Conservation (phyloP, 2,113 vertebrate species). For the Syngnathus floridae region DNA sequence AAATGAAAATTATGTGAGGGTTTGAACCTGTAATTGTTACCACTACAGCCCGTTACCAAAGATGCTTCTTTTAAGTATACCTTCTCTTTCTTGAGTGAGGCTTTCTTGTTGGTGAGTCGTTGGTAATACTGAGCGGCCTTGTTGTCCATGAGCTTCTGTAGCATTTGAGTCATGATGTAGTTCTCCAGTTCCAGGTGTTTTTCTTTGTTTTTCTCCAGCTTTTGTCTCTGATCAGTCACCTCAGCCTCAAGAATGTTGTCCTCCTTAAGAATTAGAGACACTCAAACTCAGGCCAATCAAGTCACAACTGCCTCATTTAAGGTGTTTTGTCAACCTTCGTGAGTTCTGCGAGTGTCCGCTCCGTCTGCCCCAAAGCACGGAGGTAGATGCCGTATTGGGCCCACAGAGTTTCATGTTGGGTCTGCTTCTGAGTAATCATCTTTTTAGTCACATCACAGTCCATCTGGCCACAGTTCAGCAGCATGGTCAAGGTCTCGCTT, state of each 20-base stretch:
- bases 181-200: constrained; percentile 65
- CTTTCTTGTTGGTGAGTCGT: constrained; percentile 64
- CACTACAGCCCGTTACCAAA: background rate
- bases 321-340: constrained; percentile 58
- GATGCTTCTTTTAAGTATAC: constrained; percentile 51
- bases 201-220: constrained; percentile 61
- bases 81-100: constrained; percentile 67
- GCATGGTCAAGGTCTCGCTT: constrained; percentile 77
- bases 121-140: constrained; percentile 76
- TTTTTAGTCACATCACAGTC: constrained; percentile 66
- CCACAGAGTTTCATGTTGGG: constrained; percentile 74
- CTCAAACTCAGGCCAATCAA: background rate
- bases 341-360: constrained; percentile 61
- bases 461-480: constrained; percentile 66
- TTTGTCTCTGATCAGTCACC: constrained; percentile 54
- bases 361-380: constrained; percentile 73
- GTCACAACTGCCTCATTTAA: background rate
- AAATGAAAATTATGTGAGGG: background rate
- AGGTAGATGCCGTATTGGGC: constrained; percentile 67
- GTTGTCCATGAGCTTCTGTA: constrained; percentile 76
- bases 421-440: constrained; percentile 68
- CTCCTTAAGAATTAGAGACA: constrained; percentile 64
- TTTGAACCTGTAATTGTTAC: background rate
- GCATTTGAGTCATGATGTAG: constrained; percentile 73
- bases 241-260: constrained; percentile 36